Evolutionary conservation across 2,797 vertebrate species (phyloP), one percentile per base, ranked within the genome.

Genomic region (Pagetopsis macropterus): DNA sequence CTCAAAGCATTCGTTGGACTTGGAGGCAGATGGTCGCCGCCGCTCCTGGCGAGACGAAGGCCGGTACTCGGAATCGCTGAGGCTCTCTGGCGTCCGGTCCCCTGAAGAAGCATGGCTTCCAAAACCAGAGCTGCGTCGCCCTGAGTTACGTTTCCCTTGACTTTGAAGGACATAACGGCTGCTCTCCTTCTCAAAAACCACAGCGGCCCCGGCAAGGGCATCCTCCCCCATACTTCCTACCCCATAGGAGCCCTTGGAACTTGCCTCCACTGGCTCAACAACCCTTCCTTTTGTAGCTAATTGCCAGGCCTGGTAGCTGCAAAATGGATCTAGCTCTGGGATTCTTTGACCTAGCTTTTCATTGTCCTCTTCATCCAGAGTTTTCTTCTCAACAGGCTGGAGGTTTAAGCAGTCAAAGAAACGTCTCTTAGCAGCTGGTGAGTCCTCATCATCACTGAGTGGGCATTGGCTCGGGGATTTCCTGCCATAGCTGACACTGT

Each of bases 271-370:
- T 0, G 96, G 95, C 84, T 98, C 97, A 9, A 94, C 96, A 65
- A 98, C 95, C 90, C 91, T 95, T 79, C 97, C 97, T 88, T 96
- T 95, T 23, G 96, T 98, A 82, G 96, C 96, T 83, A 99, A 92
- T 78, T 98, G 96, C 97, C 97, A 99, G 75, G 97, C 96, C 87
- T 98, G 97, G 90, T 98, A 97, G 89, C 97, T 99, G 88, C 95
- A 98, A 81, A 99, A 93, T 0, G 97, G 97, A 91, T 99, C 97
- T 69, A 99, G 86, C 91, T 97, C 96, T 0, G 95, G 93, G 78
- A 99, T 96, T 81, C 97, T 95, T 76, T 90, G 93, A 70, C 96
- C 97, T 2, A 88, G 61, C 41, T 83, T 79, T 78, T 59, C 81
- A 52, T 17, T 77, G 71, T 78, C 80, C 80, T 49, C 76, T 63